These are phyloP conservation scores for Macropodus opercularis DNA, from an alignment of 2,797 vertebrate species.

Conservation along the genomic window DNA sequence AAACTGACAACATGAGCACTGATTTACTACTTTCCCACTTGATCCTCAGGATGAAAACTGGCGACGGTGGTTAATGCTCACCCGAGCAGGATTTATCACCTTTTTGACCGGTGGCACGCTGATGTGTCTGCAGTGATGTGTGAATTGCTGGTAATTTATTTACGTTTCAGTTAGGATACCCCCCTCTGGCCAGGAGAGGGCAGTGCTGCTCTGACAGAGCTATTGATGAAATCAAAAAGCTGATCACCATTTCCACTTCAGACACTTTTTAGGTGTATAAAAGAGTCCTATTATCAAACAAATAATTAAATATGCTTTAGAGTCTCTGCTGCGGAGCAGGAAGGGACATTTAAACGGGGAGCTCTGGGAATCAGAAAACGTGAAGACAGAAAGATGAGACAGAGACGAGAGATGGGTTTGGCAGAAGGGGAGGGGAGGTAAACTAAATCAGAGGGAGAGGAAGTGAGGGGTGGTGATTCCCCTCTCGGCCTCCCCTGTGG, in stretches of 20 bases:
- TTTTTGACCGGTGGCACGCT: background rate
- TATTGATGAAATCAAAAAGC: background rate
- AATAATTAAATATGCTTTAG: background rate
- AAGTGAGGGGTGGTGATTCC: slow-evolving; percentile 65
- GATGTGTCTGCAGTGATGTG: background rate
- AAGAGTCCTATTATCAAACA: background rate
- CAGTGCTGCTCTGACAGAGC: slow-evolving; percentile 36
- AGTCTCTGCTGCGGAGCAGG: background rate
- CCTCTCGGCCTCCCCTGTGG: slow-evolving; percentile 76
- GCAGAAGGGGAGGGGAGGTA: slow-evolving; percentile 27
- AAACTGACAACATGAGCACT: background rate
- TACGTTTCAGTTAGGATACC: background rate
- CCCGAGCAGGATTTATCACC: background rate
- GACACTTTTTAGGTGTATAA: background rate
- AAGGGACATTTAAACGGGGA: background rate
- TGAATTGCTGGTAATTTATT: background rate
- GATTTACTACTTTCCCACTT: background rate
- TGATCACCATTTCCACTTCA: slow-evolving; percentile 23
- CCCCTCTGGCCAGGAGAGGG: slow-evolving; percentile 63
- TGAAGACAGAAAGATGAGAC: slow-evolving; percentile 10
- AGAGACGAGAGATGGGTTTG: slow-evolving; percentile 20
- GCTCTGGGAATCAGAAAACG: slow-evolving; percentile 8
- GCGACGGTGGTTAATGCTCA: background rate
- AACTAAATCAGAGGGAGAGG: slow-evolving; percentile 45
- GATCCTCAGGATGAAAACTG: too few species aligned